phyloP scores from a whole-genome alignment of 2,113 vertebrate species.

The Stictonetta naevosa region DNA sequence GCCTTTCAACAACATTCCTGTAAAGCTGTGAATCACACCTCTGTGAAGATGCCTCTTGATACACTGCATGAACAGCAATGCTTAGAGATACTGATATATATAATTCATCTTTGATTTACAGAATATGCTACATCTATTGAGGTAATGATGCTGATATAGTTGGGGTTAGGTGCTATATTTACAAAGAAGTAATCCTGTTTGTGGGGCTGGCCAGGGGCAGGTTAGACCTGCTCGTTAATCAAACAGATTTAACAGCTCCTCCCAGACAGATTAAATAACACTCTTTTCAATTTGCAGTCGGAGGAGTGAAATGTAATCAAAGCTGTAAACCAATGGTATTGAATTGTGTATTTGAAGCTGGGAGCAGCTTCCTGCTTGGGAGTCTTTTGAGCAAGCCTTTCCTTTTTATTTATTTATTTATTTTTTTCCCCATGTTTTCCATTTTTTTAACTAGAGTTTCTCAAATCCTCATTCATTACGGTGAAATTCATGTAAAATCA shows the following conservation, averaged over 20 bases:
- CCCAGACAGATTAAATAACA: background rate
- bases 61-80: background rate
- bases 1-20: background rate
- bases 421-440: background rate
- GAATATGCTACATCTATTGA: background rate
- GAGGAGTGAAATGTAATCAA: background rate
- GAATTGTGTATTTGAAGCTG: background rate
- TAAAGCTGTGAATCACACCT: slow-evolving; percentile 14
- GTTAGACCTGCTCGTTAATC: background rate
- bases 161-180: background rate
- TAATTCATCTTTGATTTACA: background rate
- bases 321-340: background rate
- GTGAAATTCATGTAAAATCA: background rate
- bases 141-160: background rate
- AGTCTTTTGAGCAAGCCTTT: background rate
- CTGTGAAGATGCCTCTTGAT: background rate
- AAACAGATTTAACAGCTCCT: background rate
- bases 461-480: background rate
- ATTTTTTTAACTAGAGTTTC: background rate
- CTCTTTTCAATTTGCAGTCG: background rate
- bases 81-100: background rate
- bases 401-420: background rate
- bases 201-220: background rate
- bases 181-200: background rate
- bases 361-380: background rate